Base-by-base conservation (phyloP, 2,113 vertebrate species). In the Delphinus delphis region DNA sequence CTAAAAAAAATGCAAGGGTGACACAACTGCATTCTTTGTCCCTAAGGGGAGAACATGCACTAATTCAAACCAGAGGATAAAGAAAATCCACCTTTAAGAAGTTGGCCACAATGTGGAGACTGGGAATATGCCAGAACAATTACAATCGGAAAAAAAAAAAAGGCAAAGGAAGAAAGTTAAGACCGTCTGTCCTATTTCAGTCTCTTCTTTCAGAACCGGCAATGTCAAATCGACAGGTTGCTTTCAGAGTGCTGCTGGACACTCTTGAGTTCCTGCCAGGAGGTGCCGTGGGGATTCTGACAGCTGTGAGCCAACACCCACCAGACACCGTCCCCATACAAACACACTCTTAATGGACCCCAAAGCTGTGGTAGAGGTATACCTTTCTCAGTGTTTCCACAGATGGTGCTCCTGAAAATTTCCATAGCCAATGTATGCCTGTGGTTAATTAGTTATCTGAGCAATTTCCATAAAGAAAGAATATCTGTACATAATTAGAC, bases 401-500 rank as follows among this genome's bases (percentile, higher is more conserved):
- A 95, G 92, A 80, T 31, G 36, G 26, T 79, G 50, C 62, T 85
- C 62, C 71, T 86, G 93, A 95, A 97, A 98, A 97, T 98, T 98
- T 89, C 97, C 95, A 95, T 28, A 93, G 85, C 88, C 96, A 96
- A 41, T 90, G 97, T 96, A 97, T 86, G 97, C 93, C 84, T 50
- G 74, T 88, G 95, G 97, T 95, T 97, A 98, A 98, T 97, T 98
- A 98, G 90, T 84, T 95, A 97, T 89, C 94, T 94, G 85, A 70
- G 96, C 80, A 95, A 97, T 91, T 97, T 97, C 97, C 97, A 98
- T 90, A 79, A 36, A 96, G 70, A 90, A 97, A 91, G 89, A 94
- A 38, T 95, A 95, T 90, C 96, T 97, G 93, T 41, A 82, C 93
- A 97, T 84, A 98, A 97, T 97, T 92, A 98, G 85, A 90, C 83